Conservation (phyloP, 2,113 vertebrate genomes). For the Strix uralensis region DNA sequence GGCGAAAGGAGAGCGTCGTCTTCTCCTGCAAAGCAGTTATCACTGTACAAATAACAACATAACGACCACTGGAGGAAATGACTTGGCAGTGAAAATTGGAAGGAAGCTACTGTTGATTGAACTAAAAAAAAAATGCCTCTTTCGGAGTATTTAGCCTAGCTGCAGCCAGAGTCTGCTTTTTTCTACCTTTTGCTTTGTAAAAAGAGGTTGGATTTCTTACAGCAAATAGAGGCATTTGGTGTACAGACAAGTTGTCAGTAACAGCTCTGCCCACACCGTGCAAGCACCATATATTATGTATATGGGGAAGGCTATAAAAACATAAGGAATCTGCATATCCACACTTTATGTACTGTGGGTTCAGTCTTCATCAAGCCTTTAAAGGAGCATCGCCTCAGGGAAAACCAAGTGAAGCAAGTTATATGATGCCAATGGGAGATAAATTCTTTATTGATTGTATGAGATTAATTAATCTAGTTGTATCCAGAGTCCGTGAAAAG, state of each 20-base stretch:
- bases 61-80: not conserved
- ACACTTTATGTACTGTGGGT: not conserved
- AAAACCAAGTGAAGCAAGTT: not conserved
- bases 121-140: not conserved
- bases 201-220: not conserved
- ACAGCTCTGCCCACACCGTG: not conserved
- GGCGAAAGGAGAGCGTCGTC: not conserved
- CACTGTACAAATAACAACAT: not conserved
- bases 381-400: not conserved
- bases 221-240: not conserved
- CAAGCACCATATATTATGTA: not conserved
- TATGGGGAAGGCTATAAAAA: not conserved
- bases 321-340: not conserved
- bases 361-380: not conserved
- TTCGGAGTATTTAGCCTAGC: not conserved
- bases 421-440: not conserved
- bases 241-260: not conserved
- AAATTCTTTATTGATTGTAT: not conserved
- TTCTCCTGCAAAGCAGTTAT: not conserved
- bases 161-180: not conserved
- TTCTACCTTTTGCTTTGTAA: not conserved
- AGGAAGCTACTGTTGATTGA: not conserved
- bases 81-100: not conserved
- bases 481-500: not conserved
- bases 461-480: not conserved